phyloP scores from a whole-genome alignment of 2,113 vertebrate species.

The Butorides virescens region DNA sequence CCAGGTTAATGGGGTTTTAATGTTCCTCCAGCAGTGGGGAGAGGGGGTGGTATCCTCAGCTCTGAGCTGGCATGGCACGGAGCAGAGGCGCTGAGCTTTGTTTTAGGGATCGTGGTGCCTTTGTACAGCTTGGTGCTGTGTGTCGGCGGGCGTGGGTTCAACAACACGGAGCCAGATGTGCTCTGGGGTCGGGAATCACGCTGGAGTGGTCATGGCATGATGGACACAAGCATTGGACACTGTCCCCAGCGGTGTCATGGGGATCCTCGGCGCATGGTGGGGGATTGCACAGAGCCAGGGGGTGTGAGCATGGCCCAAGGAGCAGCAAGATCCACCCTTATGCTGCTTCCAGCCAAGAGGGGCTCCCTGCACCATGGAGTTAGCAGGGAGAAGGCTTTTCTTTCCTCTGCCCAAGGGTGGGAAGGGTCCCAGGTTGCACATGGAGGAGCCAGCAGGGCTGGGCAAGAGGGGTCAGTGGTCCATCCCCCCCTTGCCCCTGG shows the following conservation, averaged over 20 bases:
- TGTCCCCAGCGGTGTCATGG: not conserved
- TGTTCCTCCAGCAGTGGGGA: not conserved
- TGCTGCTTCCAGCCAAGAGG: not conserved
- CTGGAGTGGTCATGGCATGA: fast-evolving
- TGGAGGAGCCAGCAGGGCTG: not conserved
- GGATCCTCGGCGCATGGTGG: fast-evolving
- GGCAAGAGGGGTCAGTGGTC: not conserved
- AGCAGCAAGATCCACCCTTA: not conserved
- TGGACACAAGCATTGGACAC: not conserved
- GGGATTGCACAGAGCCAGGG: not conserved
- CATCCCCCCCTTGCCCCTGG: not conserved
- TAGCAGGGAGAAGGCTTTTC: not conserved
- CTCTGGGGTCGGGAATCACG: not conserved
- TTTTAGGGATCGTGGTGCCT: not conserved
- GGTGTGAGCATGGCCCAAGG: fast-evolving
- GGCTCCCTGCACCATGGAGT: fast-evolving
- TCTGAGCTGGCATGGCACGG: fast-evolving
- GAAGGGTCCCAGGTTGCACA: not conserved
- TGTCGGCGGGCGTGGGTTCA: fast-evolving
- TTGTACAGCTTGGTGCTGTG: not conserved
- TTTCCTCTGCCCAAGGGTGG: not conserved
- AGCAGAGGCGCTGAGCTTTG: not conserved
- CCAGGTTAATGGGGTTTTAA: conserved; percentile 31
- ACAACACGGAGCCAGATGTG: fast-evolving
- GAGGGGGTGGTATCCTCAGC: not conserved